Evolutionary conservation across 2,113 vertebrate species (phyloP).

Genomic region (Eubucco bourcierii): DNA sequence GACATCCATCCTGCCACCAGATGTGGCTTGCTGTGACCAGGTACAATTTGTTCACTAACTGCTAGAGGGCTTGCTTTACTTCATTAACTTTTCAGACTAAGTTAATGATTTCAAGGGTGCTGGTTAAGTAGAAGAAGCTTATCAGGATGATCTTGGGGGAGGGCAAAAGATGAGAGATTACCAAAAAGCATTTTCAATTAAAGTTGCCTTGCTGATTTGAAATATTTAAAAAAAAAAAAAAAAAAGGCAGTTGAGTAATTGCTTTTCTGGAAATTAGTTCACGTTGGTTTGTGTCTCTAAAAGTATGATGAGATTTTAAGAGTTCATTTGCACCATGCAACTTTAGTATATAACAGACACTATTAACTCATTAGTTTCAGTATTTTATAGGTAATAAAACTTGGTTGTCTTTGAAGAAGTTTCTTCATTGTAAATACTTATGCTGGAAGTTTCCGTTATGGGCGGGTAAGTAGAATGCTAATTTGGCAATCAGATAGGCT

Average conservation of each 20-base stretch:
- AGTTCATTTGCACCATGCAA: not conserved
- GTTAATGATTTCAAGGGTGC: not conserved
- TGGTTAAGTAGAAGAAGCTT: not conserved
- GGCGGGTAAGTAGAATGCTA: not conserved
- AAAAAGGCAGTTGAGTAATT: not conserved
- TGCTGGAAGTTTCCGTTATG: not conserved
- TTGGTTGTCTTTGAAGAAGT: not conserved
- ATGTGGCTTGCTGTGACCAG: not conserved
- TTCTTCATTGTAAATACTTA: not conserved
- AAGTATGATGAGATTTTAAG: not conserved
- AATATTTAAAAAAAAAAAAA: not conserved
- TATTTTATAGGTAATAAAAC: not conserved
- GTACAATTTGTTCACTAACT: not conserved
- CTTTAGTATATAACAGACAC: not conserved
- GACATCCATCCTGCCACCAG: not conserved
- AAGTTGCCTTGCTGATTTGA: not conserved
- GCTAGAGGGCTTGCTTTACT: not conserved
- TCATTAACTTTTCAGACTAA: not conserved
- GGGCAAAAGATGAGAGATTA: not conserved
- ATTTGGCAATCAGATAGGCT: not conserved
- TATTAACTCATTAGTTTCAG: not conserved
- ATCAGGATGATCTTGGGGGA: not conserved
- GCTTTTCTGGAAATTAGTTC: not conserved
- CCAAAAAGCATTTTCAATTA: not conserved
- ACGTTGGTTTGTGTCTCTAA: not conserved